Evolutionary conservation across 1,140 invertebrate genomes (phyloP).

Genomic region (Bombus pyrosoma): DNA sequence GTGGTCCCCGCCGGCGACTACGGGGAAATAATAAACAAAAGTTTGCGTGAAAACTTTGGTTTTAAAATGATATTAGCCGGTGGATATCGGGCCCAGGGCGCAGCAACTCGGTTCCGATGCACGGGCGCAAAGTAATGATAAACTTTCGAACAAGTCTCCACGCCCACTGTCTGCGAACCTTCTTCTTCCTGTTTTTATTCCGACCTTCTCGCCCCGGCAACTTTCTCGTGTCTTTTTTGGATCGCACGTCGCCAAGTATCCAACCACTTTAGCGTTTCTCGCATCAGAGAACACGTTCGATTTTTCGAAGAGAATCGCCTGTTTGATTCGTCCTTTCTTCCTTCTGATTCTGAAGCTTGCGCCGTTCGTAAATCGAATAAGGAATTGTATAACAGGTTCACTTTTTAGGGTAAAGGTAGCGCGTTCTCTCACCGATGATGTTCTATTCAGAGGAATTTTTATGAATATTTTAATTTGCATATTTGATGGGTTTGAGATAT

Average conservation of each 20-base stretch:
- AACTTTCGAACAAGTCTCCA: slow-evolving; percentile 73
- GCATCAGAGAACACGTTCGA: background rate
- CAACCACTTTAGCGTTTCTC: slow-evolving; percentile 21
- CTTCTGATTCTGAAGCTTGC: background rate
- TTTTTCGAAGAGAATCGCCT: background rate
- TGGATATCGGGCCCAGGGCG: slow-evolving; percentile 50
- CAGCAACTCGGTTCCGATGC: slow-evolving; percentile 56
- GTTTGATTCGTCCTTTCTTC: background rate
- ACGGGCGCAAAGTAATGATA: slow-evolving; percentile 75
- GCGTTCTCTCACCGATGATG: background rate
- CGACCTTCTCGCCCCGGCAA: slow-evolving; percentile 9
- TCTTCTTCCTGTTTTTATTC: slow-evolving; percentile 25
- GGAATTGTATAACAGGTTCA: background rate
- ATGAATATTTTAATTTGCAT: background rate
- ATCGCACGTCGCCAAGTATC: slow-evolving; percentile 46
- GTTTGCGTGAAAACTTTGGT: slow-evolving; percentile 76
- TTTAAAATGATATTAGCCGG: slow-evolving; percentile 78
- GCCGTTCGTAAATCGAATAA: background rate
- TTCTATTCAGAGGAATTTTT: background rate
- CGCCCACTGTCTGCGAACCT: slow-evolving; percentile 56
- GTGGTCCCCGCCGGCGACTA: slow-evolving; percentile 7
- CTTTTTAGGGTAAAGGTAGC: background rate
- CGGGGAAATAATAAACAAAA: slow-evolving; percentile 77
- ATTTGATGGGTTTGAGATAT: too few relatives aligned
- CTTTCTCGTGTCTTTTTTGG: slow-evolving; percentile 9